These are phyloP conservation scores for Cyprinodon diabolis DNA, from an alignment of 2,797 vertebrate species.

Conservation along the genomic window DNA sequence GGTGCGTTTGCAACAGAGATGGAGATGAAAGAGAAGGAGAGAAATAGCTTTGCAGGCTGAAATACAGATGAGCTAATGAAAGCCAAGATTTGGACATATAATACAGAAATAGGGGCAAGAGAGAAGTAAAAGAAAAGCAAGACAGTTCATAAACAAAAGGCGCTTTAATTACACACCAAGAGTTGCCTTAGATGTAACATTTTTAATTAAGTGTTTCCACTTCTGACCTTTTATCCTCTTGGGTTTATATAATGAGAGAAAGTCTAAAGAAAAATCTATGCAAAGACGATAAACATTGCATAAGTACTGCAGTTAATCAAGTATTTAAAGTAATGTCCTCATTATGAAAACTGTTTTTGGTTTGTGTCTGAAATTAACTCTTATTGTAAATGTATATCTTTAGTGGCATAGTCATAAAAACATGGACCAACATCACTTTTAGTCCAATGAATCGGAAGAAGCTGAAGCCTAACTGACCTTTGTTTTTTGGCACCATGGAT, in stretches of 20 bases:
- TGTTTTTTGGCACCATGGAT: constrained; percentile 11
- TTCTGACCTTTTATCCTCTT: constrained; percentile 6
- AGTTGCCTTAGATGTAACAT: constrained; percentile 7
- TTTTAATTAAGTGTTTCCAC: constrained; percentile 6
- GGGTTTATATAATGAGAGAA: constrained; percentile 13
- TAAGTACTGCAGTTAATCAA: constrained; percentile 17
- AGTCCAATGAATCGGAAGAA: constrained; percentile 20
- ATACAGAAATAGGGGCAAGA: constrained; percentile 29
- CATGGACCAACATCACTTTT: constrained; percentile 36
- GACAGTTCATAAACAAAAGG: constrained; percentile 21
- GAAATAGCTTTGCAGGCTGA: constrained; percentile 17
- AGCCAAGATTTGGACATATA: constrained; percentile 24
- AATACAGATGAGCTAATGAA: constrained; percentile 33
- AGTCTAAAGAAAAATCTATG: background rate
- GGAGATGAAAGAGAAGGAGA: constrained; percentile 21
- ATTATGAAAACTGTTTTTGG: constrained; percentile 19
- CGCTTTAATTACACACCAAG: background rate
- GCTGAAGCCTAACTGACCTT: constrained; percentile 20
- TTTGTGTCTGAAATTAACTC: constrained; percentile 14
- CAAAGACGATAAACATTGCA: constrained; percentile 3
- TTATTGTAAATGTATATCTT: constrained; percentile 3
- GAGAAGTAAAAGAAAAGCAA: constrained; percentile 30
- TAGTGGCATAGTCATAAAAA: constrained; percentile 14
- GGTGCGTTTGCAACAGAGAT: constrained; percentile 25
- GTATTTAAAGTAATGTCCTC: constrained; percentile 12